Evolutionary conservation across 1,140 invertebrate genomes (phyloP).

Genomic region (Acromyrmex charruanus): DNA sequence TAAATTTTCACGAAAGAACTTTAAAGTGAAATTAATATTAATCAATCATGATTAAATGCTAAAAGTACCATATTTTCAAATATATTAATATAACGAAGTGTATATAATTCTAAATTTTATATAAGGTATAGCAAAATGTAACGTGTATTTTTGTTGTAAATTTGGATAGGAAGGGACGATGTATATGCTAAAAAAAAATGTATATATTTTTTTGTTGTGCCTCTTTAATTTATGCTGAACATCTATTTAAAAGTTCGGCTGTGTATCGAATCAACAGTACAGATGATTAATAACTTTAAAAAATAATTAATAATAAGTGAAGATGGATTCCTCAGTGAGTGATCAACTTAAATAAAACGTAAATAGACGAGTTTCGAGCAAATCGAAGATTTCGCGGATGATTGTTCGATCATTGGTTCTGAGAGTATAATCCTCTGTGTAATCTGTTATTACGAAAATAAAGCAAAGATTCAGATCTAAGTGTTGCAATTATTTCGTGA

Average conservation of each 20-base stretch:
- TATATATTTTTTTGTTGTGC: background rate
- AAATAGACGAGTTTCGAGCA: background rate
- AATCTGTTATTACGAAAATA: background rate
- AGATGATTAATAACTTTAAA: background rate
- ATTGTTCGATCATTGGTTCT: background rate
- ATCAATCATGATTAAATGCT: background rate
- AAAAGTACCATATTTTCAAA: constrained; percentile 18
- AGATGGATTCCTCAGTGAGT: background rate
- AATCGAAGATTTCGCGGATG: background rate
- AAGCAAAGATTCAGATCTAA: background rate
- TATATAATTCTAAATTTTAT: constrained; percentile 39
- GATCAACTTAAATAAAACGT: background rate
- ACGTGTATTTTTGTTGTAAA: background rate
- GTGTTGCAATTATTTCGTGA: background rate
- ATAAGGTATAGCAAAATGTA: constrained; percentile 29
- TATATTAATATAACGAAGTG: constrained; percentile 1
- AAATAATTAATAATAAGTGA: constrained; percentile 3
- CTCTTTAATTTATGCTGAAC: constrained; percentile 5
- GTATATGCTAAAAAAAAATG: no score
- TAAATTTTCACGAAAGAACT: background rate
- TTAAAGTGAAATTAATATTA: background rate
- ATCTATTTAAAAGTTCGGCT: background rate
- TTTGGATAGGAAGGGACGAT: no score
- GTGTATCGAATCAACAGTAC: background rate
- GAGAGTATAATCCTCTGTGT: constrained; percentile 15